Evolutionary conservation across 2,797 vertebrate species (phyloP), one percentile per base, ranked within the genome.

Genomic region (Pitangus sulphuratus): DNA sequence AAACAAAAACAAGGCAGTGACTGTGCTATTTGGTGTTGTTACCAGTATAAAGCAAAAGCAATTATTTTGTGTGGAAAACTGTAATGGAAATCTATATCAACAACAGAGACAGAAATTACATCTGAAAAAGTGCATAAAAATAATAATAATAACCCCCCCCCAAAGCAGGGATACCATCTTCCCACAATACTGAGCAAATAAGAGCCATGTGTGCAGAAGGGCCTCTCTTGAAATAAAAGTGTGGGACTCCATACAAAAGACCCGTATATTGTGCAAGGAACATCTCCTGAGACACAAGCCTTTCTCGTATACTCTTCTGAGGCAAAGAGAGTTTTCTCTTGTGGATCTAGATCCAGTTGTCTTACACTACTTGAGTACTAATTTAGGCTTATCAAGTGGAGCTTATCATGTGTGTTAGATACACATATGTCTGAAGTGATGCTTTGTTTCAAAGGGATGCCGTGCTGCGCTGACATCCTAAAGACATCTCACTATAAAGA

Each of bases 21-120:
- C 58, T 72, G 7, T 45, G 42, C 31, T 84, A 6, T 89, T 90
- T 72, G 65, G 50, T 47, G 69, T 89, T 28, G 2, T 76, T 62
- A 72, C 50, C 47, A 72, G 12, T 39, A 33, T 30, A 79, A 61
- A 39, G 80, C 51, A 93, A 86, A 94, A 89, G 11, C 54, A 78
- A 68, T 93, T 87, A 54, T 51, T 72, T 1, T 35, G 15, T 65
- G 66, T 84, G 44, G 50, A 76, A 93, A 78, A 69, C 50, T 47
- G 33, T 31, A 76, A 61, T 30, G 54, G 37, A 92, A 94, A 83
- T 77, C 85, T 84, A 0, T 76, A 44, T 69, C 66, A 82, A 69
- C 66, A 70, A 8, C 12, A 62, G 71, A 51, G 81, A 64, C 84
- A 84, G 57, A 79, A 84, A 21, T 92, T 56, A 39, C 40, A 56